phyloP scores from a whole-genome alignment of 2,113 vertebrate species.

The Triplophysa tibetana region DNA sequence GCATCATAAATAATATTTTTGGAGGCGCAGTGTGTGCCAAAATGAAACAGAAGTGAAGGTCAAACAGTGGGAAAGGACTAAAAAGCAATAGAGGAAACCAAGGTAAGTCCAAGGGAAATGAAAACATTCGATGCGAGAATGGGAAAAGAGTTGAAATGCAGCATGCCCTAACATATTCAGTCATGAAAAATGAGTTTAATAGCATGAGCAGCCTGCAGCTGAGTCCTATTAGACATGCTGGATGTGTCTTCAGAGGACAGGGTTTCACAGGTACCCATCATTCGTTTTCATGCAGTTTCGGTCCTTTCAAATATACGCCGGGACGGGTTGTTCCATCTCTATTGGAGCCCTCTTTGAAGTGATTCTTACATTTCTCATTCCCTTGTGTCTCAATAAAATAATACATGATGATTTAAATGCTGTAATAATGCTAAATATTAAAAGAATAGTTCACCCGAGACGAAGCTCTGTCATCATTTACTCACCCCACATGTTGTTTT shows the following conservation, averaged over 20 bases:
- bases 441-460: not conserved
- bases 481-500: too few species aligned
- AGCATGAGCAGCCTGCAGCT: not conserved
- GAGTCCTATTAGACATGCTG: not conserved
- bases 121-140: conserved; percentile 22
- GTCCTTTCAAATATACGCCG: not conserved
- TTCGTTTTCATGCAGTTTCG: not conserved
- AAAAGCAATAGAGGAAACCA: not conserved
- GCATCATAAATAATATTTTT: too few species aligned
- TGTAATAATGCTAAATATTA: not conserved
- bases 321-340: not conserved
- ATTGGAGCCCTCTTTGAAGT: not conserved
- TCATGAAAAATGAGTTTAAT: not conserved
- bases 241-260: conserved; percentile 8
- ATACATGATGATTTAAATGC: not conserved
- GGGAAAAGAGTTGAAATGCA: not conserved
- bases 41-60: not conserved
- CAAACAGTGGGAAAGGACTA: not conserved
- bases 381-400: not conserved
- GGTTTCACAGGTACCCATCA: not conserved
- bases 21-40: too few species aligned
- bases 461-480: too few species aligned
- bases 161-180: not conserved
- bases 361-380: not conserved
- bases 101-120: not conserved